Evolutionary conservation across 2,888 invertebrate genomes (phyloP).

Genomic region (Orthosia gothica): DNA sequence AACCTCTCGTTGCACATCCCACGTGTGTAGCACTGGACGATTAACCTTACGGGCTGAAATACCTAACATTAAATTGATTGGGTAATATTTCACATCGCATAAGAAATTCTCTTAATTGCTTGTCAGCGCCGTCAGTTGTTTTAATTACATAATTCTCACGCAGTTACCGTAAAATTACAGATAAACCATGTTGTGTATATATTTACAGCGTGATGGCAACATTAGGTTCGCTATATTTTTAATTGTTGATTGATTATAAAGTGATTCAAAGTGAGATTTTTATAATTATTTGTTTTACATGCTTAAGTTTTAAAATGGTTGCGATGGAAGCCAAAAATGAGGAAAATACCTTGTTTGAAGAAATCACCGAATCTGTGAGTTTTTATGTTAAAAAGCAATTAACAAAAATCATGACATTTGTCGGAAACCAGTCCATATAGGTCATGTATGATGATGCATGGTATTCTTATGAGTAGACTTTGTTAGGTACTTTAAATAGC

Average conservation of each 20-base stretch:
- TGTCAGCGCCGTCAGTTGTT: constrained; percentile 34
- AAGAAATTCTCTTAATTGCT: constrained; percentile 41
- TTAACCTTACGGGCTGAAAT: background rate
- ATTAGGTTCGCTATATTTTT: constrained; percentile 16
- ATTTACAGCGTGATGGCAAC: constrained; percentile 4
- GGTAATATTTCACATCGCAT: constrained; percentile 39
- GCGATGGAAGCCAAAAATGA: background rate
- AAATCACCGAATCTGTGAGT: constrained; percentile 30
- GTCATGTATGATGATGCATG: too few species aligned
- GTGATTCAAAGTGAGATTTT: background rate
- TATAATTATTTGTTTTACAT: background rate
- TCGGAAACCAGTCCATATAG: too few species aligned
- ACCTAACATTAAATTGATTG: constrained; percentile 22
- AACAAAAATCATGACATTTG: too few species aligned
- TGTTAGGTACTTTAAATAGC: too few species aligned
- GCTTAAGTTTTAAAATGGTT: background rate
- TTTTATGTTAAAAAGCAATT: background rate
- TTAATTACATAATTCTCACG: constrained; percentile 17
- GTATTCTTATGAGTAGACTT: too few species aligned
- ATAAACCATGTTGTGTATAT: constrained; percentile 34
- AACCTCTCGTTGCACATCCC: too few species aligned
- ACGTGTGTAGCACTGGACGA: background rate
- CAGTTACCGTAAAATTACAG: constrained; percentile 28
- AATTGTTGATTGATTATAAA: constrained; percentile 19
- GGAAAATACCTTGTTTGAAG: constrained; percentile 29